Percentiles rank a stretch among this genome's conserved stretches.
Evolutionary conservation across 2,888 invertebrate genomes (phyloP).

Genomic region (Cheilosia grossa): DNA sequence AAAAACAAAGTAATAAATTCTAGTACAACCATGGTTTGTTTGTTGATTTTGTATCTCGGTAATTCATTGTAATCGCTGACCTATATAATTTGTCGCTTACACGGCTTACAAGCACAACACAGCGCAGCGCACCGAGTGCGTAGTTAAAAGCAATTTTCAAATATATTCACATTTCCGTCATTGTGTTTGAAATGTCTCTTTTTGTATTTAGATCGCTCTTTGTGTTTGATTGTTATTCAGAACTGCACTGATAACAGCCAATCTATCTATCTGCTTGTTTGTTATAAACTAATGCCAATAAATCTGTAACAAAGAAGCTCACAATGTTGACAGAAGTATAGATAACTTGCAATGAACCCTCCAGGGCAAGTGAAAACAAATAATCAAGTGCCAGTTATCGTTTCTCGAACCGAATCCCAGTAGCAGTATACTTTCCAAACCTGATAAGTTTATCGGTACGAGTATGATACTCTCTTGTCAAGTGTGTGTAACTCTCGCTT

Average conservation of each 20-base stretch:
- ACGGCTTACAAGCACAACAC: constrained; percentile 7
- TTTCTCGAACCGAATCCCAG: constrained; percentile 19
- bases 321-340: constrained; percentile 4
- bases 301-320: constrained; percentile 24
- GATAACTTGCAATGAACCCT: constrained; percentile 2
- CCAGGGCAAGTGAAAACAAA: constrained; percentile 10
- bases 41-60: constrained; percentile 1
- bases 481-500: no score
- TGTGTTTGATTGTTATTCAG: constrained; percentile 4
- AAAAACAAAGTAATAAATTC: neutral
- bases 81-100: constrained; percentile 1
- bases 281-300: neutral
- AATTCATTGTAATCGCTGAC: constrained; percentile 12
- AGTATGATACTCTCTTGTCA: no score
- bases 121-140: neutral
- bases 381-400: constrained; percentile 17
- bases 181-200: neutral
- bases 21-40: neutral
- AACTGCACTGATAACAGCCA: constrained; percentile 15
- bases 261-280: neutral
- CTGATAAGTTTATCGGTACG: neutral
- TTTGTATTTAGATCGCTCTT: neutral
- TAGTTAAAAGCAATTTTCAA: neutral
- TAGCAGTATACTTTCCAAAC: neutral
- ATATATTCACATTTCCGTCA: constrained; percentile 1